Evolutionary conservation across 1,140 invertebrate genomes (phyloP).

Genomic region (Elymnias hypermnestra): DNA sequence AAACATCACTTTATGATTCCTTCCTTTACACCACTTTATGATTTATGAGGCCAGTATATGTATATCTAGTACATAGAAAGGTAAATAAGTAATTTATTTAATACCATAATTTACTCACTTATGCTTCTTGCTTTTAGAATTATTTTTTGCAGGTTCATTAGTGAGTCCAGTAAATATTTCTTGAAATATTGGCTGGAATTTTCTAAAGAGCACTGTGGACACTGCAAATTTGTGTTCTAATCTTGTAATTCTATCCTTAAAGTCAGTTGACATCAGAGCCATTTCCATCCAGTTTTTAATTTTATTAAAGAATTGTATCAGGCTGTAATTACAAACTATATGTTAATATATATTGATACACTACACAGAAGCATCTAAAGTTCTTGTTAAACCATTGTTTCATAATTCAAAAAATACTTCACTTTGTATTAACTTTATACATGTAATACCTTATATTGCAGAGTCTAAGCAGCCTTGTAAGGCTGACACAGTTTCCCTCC

Average conservation of each 20-base stretch:
- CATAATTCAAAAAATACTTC: no score
- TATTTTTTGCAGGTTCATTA: slow-evolving; percentile 76
- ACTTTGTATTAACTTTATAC: no score
- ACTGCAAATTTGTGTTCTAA: slow-evolving; percentile 96
- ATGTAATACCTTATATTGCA: slow-evolving; percentile 89
- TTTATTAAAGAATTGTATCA: slow-evolving; percentile 97
- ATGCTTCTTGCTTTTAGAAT: slow-evolving; percentile 84
- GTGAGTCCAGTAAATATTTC: slow-evolving; percentile 86
- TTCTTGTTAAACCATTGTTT: no score
- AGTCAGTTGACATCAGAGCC: slow-evolving; percentile 90
- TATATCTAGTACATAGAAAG: no score
- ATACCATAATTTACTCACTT: slow-evolving; percentile 73
- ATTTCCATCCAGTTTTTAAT: slow-evolving; percentile 98
- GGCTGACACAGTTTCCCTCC: slow-evolving; percentile 91
- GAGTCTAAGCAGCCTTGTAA: slow-evolving; percentile 90
- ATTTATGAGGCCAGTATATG: no score
- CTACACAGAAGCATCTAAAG: no score
- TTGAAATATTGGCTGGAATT: slow-evolving; percentile 92
- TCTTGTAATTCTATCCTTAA: slow-evolving; percentile 89
- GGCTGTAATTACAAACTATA: slow-evolving; percentile 30
- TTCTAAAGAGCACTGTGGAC: slow-evolving; percentile 95
- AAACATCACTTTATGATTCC: slow-evolving; percentile 78
- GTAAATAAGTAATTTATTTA: no score
- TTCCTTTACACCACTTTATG: no score
- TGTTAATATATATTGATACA: not conserved